These are phyloP conservation scores for Oenanthe melanoleuca DNA, from an alignment of 2,113 vertebrate species.

Conservation along the genomic window DNA sequence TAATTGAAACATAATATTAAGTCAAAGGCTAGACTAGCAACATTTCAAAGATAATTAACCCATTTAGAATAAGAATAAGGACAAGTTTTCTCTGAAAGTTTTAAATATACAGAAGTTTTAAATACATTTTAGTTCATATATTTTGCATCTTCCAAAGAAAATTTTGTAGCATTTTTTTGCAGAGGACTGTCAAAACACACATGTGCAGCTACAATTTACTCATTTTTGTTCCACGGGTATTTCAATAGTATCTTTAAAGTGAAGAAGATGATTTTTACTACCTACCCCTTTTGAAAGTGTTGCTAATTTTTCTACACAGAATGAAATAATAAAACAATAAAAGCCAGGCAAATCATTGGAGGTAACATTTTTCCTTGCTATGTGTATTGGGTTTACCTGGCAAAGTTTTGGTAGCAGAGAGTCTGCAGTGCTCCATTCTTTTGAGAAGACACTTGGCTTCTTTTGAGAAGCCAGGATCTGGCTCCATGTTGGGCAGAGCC, in stretches of 20 bases:
- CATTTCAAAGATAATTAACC: neutral
- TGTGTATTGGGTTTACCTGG: neutral
- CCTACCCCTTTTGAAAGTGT: rapidly evolving
- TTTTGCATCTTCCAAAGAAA: neutral
- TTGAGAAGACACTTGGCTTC: neutral
- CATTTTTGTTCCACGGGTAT: neutral
- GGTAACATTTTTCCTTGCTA: neutral
- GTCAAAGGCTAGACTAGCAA: neutral
- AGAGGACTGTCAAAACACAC: neutral
- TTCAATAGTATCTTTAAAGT: neutral
- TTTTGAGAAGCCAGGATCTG: neutral
- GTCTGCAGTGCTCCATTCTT: neutral
- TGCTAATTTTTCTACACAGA: neutral
- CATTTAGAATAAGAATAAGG: neutral
- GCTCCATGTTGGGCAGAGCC: neutral
- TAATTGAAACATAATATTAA: neutral
- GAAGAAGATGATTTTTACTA: neutral
- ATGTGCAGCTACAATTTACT: neutral
- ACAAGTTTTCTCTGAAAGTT: neutral
- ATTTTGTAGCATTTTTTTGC: neutral
- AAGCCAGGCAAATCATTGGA: neutral
- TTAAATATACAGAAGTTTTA: neutral
- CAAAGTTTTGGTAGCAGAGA: neutral
- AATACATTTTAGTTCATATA: neutral
- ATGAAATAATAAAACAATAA: neutral